Conservation (phyloP, 1,140 invertebrate genomes). For the Drosophila ficusphila region DNA sequence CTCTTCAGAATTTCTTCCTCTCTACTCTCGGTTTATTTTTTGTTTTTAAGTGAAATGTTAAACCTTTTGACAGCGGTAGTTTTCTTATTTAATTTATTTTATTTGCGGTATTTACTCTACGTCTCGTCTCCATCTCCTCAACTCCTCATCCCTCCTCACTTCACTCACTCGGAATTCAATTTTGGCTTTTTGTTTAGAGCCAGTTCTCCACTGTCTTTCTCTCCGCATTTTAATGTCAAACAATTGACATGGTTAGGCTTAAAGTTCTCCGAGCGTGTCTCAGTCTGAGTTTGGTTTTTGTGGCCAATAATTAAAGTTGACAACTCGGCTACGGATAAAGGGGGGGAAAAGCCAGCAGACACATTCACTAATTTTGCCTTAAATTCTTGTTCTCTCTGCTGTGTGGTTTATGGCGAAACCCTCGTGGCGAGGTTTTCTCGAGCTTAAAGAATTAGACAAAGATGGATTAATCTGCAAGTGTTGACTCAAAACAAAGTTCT, state of each 20-base stretch:
- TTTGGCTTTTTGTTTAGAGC: conserved; percentile 74
- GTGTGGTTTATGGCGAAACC: not conserved
- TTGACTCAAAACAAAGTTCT: not conserved
- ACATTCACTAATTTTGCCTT: conserved; percentile 36
- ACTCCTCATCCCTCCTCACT: conserved; percentile 3
- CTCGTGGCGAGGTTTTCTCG: not conserved
- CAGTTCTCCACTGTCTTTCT: conserved; percentile 37
- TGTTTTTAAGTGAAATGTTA: conserved; percentile 82
- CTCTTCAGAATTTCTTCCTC: conserved; percentile 26
- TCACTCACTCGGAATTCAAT: conserved; percentile 69
- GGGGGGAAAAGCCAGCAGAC: conserved; percentile 4
- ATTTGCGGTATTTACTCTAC: conserved; percentile 78
- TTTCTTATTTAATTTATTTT: conserved; percentile 83
- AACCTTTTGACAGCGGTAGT: conserved; percentile 82
- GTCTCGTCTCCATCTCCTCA: conserved; percentile 19
- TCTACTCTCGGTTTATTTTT: conserved; percentile 43
- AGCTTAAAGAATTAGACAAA: not conserved
- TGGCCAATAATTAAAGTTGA: conserved; percentile 74
- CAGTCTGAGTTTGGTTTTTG: conserved; percentile 38
- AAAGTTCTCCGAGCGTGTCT: conserved; percentile 23
- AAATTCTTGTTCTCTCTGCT: conserved; percentile 38
- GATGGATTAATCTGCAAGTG: not conserved
- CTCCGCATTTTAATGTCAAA: conserved; percentile 75
- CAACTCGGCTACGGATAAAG: conserved; percentile 41
- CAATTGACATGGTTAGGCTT: conserved; percentile 72